Evolutionary conservation across 2,888 invertebrate species (phyloP).

Genomic region (Pandemis heparana): DNA sequence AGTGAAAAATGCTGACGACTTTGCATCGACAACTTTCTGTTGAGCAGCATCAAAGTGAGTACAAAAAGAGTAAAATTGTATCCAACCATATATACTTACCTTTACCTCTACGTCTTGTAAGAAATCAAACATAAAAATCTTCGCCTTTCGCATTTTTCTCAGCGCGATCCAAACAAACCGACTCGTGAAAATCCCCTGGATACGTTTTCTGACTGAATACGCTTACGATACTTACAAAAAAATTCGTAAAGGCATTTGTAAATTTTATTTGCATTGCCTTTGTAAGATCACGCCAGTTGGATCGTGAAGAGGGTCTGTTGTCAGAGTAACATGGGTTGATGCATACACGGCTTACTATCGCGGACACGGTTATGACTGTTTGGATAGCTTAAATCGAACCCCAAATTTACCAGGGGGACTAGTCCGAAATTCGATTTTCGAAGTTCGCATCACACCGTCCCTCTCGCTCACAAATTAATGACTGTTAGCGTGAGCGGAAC

Average conservation of each 20-base stretch:
- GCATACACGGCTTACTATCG: slow-evolving; percentile 63
- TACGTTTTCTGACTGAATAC: slow-evolving; percentile 52
- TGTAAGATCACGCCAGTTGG: slow-evolving; percentile 59
- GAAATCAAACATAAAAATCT: slow-evolving; percentile 30
- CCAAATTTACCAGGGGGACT: not conserved
- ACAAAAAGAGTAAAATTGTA: too few relatives aligned
- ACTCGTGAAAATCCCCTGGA: slow-evolving; percentile 39
- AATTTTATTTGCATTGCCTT: slow-evolving; percentile 67
- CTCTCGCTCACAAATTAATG: too few relatives aligned
- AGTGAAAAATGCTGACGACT: too few relatives aligned
- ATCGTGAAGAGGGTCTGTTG: slow-evolving; percentile 75
- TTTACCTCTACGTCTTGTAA: too few relatives aligned
- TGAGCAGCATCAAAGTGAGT: too few relatives aligned
- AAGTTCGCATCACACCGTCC: too few relatives aligned
- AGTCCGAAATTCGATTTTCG: too few relatives aligned
- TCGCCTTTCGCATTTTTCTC: slow-evolving; percentile 8
- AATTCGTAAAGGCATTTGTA: slow-evolving; percentile 57
- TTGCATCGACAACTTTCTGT: too few relatives aligned
- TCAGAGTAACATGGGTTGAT: slow-evolving; percentile 78
- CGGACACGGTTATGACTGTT: slow-evolving; percentile 35
- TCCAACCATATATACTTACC: too few relatives aligned
- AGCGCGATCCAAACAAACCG: slow-evolving; percentile 24
- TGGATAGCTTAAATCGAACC: slow-evolving; percentile 32
- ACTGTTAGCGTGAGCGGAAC: too few relatives aligned
- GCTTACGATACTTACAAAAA: slow-evolving; percentile 50